phyloP scores from a whole-genome alignment of 2,113 vertebrate species.

The Poeciliopsis retropinna region DNA sequence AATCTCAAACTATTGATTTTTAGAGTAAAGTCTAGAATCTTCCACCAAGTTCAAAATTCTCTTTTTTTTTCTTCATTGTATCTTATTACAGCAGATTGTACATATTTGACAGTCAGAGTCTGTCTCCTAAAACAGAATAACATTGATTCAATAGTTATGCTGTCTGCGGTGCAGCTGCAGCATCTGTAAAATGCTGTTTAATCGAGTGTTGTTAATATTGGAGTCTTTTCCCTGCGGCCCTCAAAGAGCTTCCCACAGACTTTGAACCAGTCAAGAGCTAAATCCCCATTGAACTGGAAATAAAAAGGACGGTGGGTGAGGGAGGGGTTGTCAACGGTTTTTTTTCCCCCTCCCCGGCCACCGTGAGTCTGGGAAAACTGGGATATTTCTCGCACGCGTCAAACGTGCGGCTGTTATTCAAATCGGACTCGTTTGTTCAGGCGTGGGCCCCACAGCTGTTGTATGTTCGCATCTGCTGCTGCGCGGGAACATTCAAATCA shows the following conservation, averaged over 20 bases:
- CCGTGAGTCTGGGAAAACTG: conserved; percentile 58
- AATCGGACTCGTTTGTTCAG: conserved; percentile 75
- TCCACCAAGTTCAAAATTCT: too few relatives aligned
- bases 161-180: conserved; percentile 29
- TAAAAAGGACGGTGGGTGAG: neutral
- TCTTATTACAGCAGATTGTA: too few relatives aligned
- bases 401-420: conserved; percentile 84
- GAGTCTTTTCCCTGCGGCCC: conserved; percentile 54
- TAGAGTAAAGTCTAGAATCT: too few relatives aligned
- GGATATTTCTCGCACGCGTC: conserved; percentile 80
- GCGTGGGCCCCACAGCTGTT: conserved; percentile 60
- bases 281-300: conserved; percentile 53
- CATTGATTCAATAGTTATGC: neutral
- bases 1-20: too few relatives aligned
- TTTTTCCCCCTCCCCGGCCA: neutral
- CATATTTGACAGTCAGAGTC: too few relatives aligned
- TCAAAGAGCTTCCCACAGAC: conserved; percentile 41
- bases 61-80: too few relatives aligned
- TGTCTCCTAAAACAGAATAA: neutral
- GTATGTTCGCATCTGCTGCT: conserved; percentile 76
- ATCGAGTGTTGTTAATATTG: conserved; percentile 38
- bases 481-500: conserved; percentile 70
- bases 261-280: conserved; percentile 20
- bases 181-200: conserved; percentile 23
- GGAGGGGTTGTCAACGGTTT: conserved; percentile 66